phyloP scores from a whole-genome alignment of 2,797 vertebrate genomes.

The Squalus acanthias region DNA sequence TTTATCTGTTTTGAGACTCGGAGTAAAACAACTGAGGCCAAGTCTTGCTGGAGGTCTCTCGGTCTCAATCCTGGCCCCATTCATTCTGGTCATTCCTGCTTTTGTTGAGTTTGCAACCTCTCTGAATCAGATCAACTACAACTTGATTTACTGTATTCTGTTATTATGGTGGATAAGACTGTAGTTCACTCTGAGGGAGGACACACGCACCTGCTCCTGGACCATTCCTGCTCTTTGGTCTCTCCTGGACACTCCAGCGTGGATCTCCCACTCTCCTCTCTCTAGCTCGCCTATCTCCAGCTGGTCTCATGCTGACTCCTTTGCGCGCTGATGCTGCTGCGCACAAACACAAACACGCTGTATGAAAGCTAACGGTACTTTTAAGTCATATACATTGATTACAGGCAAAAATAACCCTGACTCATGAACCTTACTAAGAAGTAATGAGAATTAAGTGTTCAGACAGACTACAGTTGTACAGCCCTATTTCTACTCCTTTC shows the following conservation, averaged over 20 bases:
- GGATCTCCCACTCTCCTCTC: neutral
- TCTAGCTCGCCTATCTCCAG: conserved; percentile 25
- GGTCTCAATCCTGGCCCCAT: neutral
- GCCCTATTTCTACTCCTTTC: too few species aligned
- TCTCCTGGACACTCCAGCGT: neutral
- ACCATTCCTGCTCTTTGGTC: neutral
- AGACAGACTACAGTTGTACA: neutral
- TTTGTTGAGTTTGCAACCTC: neutral
- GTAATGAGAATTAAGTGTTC: neutral
- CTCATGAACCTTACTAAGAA: neutral
- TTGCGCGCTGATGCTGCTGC: neutral
- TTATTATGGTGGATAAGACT: neutral
- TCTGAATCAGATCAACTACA: neutral
- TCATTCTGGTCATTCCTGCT: neutral
- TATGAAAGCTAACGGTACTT: neutral
- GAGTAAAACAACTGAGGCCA: neutral
- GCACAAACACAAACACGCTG: conserved; percentile 16
- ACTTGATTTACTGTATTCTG: neutral
- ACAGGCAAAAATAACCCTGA: neutral
- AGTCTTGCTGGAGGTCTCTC: neutral
- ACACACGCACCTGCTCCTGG: conserved; percentile 19
- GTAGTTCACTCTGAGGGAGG: neutral
- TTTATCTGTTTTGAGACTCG: neutral
- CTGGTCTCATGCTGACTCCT: neutral
- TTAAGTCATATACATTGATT: neutral